Evolutionary conservation across 2,797 vertebrate species (phyloP), one percentile per base, ranked within the genome.

Genomic region (Sebastes cheni): DNA sequence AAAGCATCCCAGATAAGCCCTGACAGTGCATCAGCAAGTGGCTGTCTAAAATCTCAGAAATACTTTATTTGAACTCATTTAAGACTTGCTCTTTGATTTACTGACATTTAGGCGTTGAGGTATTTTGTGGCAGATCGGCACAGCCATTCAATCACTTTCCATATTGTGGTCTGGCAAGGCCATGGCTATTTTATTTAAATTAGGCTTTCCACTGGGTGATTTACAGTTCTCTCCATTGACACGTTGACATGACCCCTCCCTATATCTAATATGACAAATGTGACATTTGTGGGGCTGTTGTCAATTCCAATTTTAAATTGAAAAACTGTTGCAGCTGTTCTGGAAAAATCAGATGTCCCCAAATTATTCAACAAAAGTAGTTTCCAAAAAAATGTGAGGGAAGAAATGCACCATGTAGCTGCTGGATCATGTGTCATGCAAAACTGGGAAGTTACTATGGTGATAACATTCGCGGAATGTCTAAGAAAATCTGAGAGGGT

Each of bases 171-270:
- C 7, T 54, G 11, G 11, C 2, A 64, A 52, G 7, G 27, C 13
- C 18, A 29, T 9, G 1, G 9, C 22, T 20, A 16, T 6, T 23
- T 46, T 25, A 39, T 34, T 16, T n/a, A 2, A 55, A 18, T 13
- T 14, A 25, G 5, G 23, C 9, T 27, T 46, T 18, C 4, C 7
- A 22, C 25, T 50, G 13, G 1, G 50, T 52, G 30, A 39, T 61
- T 39, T 60, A 25, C 1, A 0, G 27, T 27, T 66, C 14, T 12
- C 3, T 14, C 1, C 5, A 52, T 1, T 79, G 60, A 27, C 20
- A 55, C 0, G 14, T 1, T 0, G 1, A 61, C 5, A 27, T 7
- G 16, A 12, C 8, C 42, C 4, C 14, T 4, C 13, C 9, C 12
- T 12, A 29, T 1, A 36, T 39, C 18, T 11, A 1, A 60, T 42